A percentile compares a stretch with the other conserved stretches of the same genome.
Evolutionary conservation across 92 coral and sea anemone species (phyloP).

Genomic region (Palythoa grandiflora): DNA sequence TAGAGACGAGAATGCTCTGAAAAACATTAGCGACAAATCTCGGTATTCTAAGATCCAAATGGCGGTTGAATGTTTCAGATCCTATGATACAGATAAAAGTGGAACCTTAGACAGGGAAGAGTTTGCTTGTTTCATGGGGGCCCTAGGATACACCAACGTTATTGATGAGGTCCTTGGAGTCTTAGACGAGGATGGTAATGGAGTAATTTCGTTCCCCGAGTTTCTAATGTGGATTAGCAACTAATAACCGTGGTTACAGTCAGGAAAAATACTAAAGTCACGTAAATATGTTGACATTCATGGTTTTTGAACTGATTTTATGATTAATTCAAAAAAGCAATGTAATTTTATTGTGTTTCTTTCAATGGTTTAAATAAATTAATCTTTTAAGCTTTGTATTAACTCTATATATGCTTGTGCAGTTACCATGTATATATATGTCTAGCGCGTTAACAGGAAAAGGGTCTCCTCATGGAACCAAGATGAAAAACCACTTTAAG

Average conservation of each 20-base stretch:
- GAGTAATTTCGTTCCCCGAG: slow-evolving; percentile 87
- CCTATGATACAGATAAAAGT: slow-evolving; percentile 80
- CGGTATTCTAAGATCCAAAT: slow-evolving; percentile 68
- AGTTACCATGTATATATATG: too few relatives aligned
- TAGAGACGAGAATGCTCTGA: slow-evolving; percentile 69
- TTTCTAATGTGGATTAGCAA: slow-evolving; percentile 82
- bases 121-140: slow-evolving; percentile 68
- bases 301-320: too few relatives aligned
- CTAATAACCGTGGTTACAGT: background rate
- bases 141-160: slow-evolving; percentile 53
- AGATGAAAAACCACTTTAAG: too few relatives aligned
- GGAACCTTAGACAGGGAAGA: slow-evolving; percentile 88
- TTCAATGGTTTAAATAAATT: too few relatives aligned
- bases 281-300: too few relatives aligned
- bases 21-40: slow-evolving; percentile 67
- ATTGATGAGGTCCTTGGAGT: slow-evolving; percentile 56
- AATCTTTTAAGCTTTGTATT: too few relatives aligned
- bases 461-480: too few relatives aligned
- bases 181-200: slow-evolving; percentile 89
- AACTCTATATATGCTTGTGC: too few relatives aligned
- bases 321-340: too few relatives aligned
- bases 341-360: too few relatives aligned
- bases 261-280: too few relatives aligned
- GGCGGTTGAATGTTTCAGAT: slow-evolving; percentile 83
- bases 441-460: too few relatives aligned